Evolutionary conservation across 2,888 invertebrate genomes (phyloP).

Genomic region (Brachyopa scutellaris): DNA sequence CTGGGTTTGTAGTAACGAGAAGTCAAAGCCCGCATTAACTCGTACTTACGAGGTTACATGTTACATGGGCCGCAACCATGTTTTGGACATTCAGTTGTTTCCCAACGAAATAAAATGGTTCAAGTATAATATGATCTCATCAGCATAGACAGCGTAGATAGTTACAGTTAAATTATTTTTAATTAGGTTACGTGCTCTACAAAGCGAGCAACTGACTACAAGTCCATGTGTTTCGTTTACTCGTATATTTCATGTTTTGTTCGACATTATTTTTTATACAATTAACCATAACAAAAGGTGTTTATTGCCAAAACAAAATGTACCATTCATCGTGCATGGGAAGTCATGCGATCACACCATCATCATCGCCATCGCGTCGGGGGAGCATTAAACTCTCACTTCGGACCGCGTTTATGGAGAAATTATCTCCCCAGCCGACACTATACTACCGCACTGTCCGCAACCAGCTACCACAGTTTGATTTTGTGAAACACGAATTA

Average conservation of each 20-base stretch:
- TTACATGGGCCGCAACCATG: too few relatives aligned
- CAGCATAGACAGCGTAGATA: constrained; percentile 30
- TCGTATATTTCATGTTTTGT: constrained; percentile 18
- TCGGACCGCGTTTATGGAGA: constrained; percentile 48
- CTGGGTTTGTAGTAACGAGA: too few relatives aligned
- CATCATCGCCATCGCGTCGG: too few relatives aligned
- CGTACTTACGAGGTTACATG: too few relatives aligned
- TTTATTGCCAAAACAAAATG: constrained; percentile 62
- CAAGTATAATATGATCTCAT: neutral
- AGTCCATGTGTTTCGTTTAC: too few relatives aligned
- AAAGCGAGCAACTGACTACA: constrained; percentile 3
- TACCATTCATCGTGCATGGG: constrained; percentile 59
- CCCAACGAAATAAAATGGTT: constrained; percentile 8
- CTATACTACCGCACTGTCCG: too few relatives aligned
- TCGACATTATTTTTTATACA: constrained; percentile 54
- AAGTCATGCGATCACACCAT: constrained; percentile 56
- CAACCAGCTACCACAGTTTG: constrained; percentile 31
- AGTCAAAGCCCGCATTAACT: too few relatives aligned
- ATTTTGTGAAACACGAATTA: constrained; percentile 57
- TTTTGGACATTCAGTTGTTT: too few relatives aligned
- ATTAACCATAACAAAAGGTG: constrained; percentile 64
- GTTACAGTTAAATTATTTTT: too few relatives aligned
- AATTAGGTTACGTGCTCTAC: constrained; percentile 40
- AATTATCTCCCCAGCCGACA: constrained; percentile 49
- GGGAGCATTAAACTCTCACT: constrained; percentile 63